Base-by-base conservation (phyloP, 2,113 vertebrate genomes). In the Vireo altiloquus region DNA sequence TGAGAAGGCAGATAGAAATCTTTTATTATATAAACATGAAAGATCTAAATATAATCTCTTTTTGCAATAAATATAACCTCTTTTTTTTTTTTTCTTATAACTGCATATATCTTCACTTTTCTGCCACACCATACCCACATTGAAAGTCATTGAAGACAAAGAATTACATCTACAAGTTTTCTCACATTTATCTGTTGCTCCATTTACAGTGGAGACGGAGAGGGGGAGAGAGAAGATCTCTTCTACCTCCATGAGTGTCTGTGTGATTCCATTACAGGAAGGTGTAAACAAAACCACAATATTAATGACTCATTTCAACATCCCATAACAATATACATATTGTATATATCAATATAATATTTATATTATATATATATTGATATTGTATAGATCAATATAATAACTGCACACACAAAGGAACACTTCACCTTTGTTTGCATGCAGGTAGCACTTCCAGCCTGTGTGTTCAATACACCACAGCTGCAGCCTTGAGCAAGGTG, bases 131-230 rank as follows among this genome's bases (percentile, higher is more conserved):
- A 70, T 59, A 82, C 54, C 63, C 71, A 80, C 35, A 86, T 0
- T 35, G 42, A 52, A 88, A 75, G 52, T 11, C 54, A 21, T 19
- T 23, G 44, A 69, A 61, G 79, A 77, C 40, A 86, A 68, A 72
- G 20, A 64, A 19, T 27, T 82, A 57, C 37, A 53, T 56, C 57
- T 44, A 7, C 17, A 50, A 28, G 30, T 56, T 81, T 59, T 61
- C 25, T 65, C 53, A 17, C 15, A 22, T 27, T 21, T 69, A 6
- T 52, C 42, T 78, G 20, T 27, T 91, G 28, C n/a, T 65, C 49
- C 28, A 6, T 3, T 24, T 4, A 27, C 4, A 63, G 31, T 0
- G n/a, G 37, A 60, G 14, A 35, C 1, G 1, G 42, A 28, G 23
- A 54, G 6, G 4, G 20, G 30, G 6, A 35, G 46, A 46, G 53